Conservation (phyloP, 2,797 vertebrate genomes). For the Gymnothorax reevesii region DNA sequence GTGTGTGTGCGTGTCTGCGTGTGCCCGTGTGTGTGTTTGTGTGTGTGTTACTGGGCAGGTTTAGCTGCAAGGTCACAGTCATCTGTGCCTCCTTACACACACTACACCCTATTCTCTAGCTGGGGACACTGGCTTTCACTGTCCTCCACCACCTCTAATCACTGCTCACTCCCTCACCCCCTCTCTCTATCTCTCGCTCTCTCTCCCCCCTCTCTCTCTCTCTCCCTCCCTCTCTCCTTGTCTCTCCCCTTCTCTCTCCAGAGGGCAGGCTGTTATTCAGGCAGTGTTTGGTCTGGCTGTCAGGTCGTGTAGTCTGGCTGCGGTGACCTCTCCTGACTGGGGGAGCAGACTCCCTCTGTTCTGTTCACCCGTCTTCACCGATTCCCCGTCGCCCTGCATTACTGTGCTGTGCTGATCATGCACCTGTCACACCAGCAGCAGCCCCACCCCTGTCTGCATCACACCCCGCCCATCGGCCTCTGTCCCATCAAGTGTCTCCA, state of each 20-base stretch:
- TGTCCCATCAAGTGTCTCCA: no score
- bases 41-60: not conserved
- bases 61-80: not conserved
- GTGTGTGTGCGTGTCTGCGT: no score
- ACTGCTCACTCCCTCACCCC: not conserved
- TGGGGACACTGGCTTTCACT: no score
- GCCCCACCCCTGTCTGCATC: no score
- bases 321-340: slow-evolving; percentile 78
- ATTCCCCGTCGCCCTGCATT: not conserved
- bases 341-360: slow-evolving; percentile 62
- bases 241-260: slow-evolving; percentile 14
- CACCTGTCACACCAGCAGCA: no score
- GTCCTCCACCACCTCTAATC: no score
- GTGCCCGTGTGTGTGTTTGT: no score
- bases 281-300: slow-evolving; percentile 54
- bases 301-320: slow-evolving; percentile 85
- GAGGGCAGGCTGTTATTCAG: slow-evolving; percentile 76
- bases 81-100: slow-evolving; percentile 5
- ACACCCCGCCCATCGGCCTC: no score
- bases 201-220: not conserved
- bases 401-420: not conserved
- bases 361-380: slow-evolving; percentile 42
- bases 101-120: not conserved
- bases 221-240: not conserved
- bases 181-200: not conserved